phyloP scores from a whole-genome alignment of 35 echinoderm and acorn worm species.

The Heliocidaris erythrogramma region DNA sequence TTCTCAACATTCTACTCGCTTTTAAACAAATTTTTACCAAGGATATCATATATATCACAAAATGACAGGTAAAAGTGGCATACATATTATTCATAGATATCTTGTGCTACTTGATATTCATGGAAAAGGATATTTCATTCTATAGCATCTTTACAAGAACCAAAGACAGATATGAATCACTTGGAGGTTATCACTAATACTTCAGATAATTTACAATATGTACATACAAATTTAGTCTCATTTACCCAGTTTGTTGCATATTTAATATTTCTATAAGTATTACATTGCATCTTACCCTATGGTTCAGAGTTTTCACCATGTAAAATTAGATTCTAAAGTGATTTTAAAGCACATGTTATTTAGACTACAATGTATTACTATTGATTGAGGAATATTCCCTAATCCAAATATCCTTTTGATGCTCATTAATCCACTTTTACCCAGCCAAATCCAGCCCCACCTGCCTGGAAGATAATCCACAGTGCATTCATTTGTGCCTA shows the following conservation, averaged over 20 bases:
- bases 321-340: not conserved
- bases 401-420: not conserved
- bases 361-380: not conserved
- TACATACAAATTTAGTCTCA: not conserved
- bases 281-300: not conserved
- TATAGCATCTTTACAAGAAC: not conserved
- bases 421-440: not conserved
- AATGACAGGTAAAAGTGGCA: not conserved
- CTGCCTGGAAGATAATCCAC: no score
- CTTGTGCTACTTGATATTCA: not conserved
- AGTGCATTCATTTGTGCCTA: no score
- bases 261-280: not conserved
- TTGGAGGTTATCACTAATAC: not conserved
- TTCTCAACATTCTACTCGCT: not conserved
- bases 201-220: not conserved
- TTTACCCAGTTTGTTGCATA: not conserved
- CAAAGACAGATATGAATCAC: not conserved
- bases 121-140: not conserved
- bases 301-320: not conserved
- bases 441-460: not conserved
- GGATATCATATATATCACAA: not conserved
- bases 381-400: not conserved
- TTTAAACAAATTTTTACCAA: not conserved
- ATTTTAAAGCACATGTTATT: not conserved
- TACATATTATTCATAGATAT: not conserved